Base-by-base conservation (phyloP, 1,140 invertebrate species). In the Bombus soroeensis region DNA sequence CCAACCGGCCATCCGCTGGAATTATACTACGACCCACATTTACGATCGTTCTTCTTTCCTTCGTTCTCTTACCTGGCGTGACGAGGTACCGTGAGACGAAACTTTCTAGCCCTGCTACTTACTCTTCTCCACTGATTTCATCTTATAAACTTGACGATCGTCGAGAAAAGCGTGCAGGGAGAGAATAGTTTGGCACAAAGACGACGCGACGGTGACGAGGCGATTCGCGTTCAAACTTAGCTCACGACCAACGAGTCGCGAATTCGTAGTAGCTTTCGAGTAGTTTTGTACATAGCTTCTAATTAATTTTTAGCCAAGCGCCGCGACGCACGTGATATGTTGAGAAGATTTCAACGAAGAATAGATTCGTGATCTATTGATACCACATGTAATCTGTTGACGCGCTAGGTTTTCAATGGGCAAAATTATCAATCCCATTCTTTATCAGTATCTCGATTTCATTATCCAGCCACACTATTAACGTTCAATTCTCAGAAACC, bases 21-120 rank as follows among this genome's bases (percentile, higher is more conserved):
- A 68, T 47, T 53, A 34, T 53, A 25, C 64, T 37, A 53, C 41
- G 78, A 79, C 64, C 77, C 62, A 68, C 64, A 79, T 68, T 37
- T 79, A n/a, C 41, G 1, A 9, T 62, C 34, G 75, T 57, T 76
- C 57, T 75, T 75, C 47, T 34, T 59, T 59, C 34, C 34, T 32
- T 57, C 47, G 22, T 34, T 18, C 22, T 34, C 37, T 66, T n/a
- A 41, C 37, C 37, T 77, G 18, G 59, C 59, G 28, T 2, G 59
- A 28, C 75, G 37, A 9, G 57, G 3, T 62, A 39, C 34, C 34
- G 22, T 28, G 53, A 8, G 37, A 41, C 18, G 25, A n/a, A 62
- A 62, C 13, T 78, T 64, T 32, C 28, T 22, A 25, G 9, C 18
- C 8, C 6, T n/a, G 22, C 28, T 15, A 28, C 28, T 15, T 32